phyloP scores from a whole-genome alignment of 2,888 invertebrate species.

The Drosophila stalkeri region DNA sequence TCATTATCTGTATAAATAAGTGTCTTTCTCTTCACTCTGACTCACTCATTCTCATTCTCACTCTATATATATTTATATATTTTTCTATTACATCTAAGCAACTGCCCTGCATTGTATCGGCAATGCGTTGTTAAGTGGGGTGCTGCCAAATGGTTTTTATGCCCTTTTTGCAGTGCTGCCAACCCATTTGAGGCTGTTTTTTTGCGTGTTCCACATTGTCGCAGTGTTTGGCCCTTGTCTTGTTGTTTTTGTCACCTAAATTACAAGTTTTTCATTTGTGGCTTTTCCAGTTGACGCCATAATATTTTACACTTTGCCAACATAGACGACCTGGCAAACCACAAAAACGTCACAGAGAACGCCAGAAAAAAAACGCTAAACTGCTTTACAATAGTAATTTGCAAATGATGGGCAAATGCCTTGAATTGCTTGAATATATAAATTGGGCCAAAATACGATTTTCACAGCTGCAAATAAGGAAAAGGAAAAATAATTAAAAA shows the following conservation, averaged over 20 bases:
- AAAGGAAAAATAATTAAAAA: neutral
- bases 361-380: conserved; percentile 19
- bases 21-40: no score
- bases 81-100: conserved; percentile 1
- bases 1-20: no score
- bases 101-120: conserved; percentile 10
- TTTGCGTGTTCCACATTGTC: conserved; percentile 43
- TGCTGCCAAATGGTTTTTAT: conserved; percentile 62
- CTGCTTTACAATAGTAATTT: conserved; percentile 41
- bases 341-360: conserved; percentile 16
- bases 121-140: conserved; percentile 25
- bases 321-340: conserved; percentile 37
- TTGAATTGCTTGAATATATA: conserved; percentile 6
- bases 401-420: conserved; percentile 29
- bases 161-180: conserved; percentile 40
- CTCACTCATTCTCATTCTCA: no score
- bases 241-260: conserved; percentile 77
- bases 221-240: conserved; percentile 30
- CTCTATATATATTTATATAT: no score
- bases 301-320: conserved; percentile 58
- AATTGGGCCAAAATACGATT: no score
- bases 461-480: no score
- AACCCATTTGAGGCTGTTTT: conserved; percentile 70
- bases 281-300: conserved; percentile 61
- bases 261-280: conserved; percentile 76